Base-by-base conservation (phyloP, 2,113 vertebrate genomes). In the Herpailurus yagouaroundi region DNA sequence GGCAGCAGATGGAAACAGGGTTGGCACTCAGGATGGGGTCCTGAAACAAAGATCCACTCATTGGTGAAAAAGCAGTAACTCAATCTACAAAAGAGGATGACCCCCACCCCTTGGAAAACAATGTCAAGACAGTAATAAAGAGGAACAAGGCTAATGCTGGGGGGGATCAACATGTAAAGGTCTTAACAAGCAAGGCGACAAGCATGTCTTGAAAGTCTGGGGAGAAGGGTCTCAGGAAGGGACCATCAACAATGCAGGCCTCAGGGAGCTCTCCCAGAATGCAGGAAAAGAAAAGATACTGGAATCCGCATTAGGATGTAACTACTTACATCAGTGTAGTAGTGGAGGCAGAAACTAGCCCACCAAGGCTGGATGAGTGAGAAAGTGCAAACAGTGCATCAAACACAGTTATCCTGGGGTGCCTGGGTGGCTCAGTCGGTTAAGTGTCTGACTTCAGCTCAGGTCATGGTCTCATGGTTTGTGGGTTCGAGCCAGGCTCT, bases 271-370 rank as follows among this genome's bases (percentile, higher is more conserved):
- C 69, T 81, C 91, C 69, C 3, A 71, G 27, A 52, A 31, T 9
- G 64, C 0, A 79, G 52, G 5, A n/a, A 41, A 0, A 41, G 64
- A 63, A 31, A 52, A 64, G 12, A 60, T 2, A 69, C 0, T 14
- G 4, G 9, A 27, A 23, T 71, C 18, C 18, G 15, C 25, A 91
- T 21, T n/a, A 83, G 1, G 13, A 38, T 6, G 18, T 9, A 38
- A 52, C 29, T n/a, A 48, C 38, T 23, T 79, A 13, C 16, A 8
- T 95, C 48, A 38, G 2, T 14, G 81, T 1, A 85, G 29, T 18
- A 52, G 66, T 7, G 19, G 55, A 25, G n/a, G 15, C 8, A 64
- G 29, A 95, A 79, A 66, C n/a, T n/a, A 38, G 31, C 13, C 73
- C 55, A 23, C 31, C 29, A 76, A 82, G 31, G 29, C 48, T 5